phyloP scores from a whole-genome alignment of 2,888 invertebrate species.

The Aradus depressus region DNA sequence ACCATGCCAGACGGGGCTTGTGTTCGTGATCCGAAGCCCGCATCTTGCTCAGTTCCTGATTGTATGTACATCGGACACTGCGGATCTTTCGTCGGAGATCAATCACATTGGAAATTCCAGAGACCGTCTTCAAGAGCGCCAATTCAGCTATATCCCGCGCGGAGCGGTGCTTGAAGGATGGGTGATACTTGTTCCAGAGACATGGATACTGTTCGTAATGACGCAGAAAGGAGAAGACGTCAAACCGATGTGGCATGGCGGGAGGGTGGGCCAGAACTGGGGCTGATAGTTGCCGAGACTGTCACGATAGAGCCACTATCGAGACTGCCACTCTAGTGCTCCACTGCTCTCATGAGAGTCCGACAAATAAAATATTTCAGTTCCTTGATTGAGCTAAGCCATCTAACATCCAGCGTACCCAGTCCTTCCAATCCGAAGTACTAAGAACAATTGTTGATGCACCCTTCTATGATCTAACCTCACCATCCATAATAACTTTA shows the following conservation, averaged over 20 bases:
- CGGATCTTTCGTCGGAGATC: conserved; percentile 16
- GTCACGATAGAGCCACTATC: too few species aligned
- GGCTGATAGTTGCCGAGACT: too few species aligned
- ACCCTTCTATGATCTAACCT: too few species aligned
- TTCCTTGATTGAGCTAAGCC: too few species aligned
- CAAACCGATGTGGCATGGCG: not conserved
- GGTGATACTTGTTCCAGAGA: not conserved
- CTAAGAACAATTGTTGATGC: too few species aligned
- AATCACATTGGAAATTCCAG: not conserved
- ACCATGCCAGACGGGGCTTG: conserved; percentile 8
- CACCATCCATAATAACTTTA: too few species aligned
- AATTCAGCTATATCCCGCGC: not conserved
- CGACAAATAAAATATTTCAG: too few species aligned
- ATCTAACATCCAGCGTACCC: too few species aligned
- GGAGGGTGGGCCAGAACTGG: not conserved
- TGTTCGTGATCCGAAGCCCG: not conserved
- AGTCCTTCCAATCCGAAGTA: too few species aligned
- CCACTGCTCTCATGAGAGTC: too few species aligned
- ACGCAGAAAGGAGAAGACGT: not conserved
- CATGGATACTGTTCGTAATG: conserved; percentile 2
- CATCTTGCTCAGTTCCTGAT: conserved; percentile 15
- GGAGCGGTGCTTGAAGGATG: not conserved
- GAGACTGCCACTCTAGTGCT: too few species aligned
- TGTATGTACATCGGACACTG: conserved; percentile 17
- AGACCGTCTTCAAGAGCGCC: not conserved